Conservation (phyloP, 2,113 vertebrate species). For the Phalacrocorax pelagicus region DNA sequence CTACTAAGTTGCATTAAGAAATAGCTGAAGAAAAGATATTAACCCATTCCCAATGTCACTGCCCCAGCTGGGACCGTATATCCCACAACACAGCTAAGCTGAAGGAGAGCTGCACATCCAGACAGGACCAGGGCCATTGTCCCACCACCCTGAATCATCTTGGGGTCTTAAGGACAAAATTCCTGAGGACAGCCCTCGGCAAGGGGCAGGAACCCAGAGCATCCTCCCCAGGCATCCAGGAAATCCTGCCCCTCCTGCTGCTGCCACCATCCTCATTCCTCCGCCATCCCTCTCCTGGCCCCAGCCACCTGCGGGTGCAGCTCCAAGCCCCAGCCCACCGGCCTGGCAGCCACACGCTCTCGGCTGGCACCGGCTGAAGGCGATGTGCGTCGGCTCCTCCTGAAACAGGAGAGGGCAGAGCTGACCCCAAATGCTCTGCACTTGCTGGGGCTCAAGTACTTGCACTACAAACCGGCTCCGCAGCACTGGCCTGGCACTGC, state of each 20-base stretch:
- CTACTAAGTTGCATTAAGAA: background rate
- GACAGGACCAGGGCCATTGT: fast-evolving
- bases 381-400: fast-evolving
- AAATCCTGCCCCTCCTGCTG: background rate
- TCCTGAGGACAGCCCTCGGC: background rate
- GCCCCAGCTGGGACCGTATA: fast-evolving
- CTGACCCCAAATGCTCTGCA: background rate
- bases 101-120: background rate
- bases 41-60: background rate
- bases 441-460: background rate
- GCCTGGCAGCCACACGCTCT: fast-evolving
- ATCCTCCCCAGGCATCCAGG: background rate
- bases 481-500: fast-evolving
- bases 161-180: background rate
- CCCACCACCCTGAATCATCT: background rate
- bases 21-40: background rate
- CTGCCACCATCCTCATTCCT: fast-evolving
- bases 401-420: background rate
- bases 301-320: fast-evolving
- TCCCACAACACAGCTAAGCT: background rate
- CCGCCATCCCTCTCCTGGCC: background rate
- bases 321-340: background rate
- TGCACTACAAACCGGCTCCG: background rate
- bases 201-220: background rate
- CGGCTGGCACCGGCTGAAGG: background rate